Evolutionary conservation across 2,888 invertebrate species (phyloP).

Genomic region (Coelopa pilipes): DNA sequence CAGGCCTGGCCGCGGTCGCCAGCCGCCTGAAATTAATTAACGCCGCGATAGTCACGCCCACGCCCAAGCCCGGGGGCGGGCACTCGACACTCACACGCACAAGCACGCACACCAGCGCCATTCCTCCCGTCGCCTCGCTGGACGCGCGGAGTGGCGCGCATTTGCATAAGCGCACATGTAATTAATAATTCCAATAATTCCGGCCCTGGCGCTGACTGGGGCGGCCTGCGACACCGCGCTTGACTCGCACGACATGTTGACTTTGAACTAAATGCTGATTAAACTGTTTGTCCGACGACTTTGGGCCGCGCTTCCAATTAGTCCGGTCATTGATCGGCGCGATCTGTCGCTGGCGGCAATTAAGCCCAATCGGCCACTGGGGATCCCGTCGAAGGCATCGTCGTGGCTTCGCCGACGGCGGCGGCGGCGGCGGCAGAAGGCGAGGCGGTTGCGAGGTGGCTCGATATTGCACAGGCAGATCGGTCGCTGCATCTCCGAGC

Average conservation of each 20-base stretch:
- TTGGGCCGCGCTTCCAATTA: conserved; percentile 8
- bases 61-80: no score
- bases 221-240: background rate
- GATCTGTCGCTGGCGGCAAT: background rate
- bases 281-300: background rate
- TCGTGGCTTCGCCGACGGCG: background rate
- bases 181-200: background rate
- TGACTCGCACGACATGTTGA: background rate
- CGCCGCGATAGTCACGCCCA: background rate
- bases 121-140: background rate
- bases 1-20: no score
- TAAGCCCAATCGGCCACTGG: background rate
- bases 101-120: no score
- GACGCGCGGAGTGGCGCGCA: no score
- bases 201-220: background rate
- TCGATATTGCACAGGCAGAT: no score
- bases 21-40: no score
- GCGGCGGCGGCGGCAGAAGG: no score
- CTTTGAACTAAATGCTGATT: conserved; percentile 10
- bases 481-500: no score
- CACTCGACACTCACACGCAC: no score
- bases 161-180: no score
- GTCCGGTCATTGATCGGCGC: no score
- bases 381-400: background rate
- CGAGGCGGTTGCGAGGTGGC: no score